Evolutionary conservation across 2,888 invertebrate species (phyloP), one percentile per base, ranked within the genome.

Genomic region (Drosophila pseudotakahashii): DNA sequence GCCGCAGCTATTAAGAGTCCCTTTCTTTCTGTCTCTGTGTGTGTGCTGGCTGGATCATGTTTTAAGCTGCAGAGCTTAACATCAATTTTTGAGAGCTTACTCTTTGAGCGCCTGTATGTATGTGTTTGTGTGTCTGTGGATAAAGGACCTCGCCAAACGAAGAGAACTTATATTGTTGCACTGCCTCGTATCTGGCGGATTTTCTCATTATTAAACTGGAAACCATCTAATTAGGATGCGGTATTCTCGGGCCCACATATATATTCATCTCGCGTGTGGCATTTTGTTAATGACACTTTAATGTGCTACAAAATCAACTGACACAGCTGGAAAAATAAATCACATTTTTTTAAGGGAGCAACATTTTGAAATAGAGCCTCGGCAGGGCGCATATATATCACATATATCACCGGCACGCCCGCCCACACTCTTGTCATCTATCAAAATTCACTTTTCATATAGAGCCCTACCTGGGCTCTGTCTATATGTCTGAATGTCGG

Each of bases 21-120:
- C 14, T 48, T 23, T 54, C 47, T 36, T 36, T 23, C 36, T 55
- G 67, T 42, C 16, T 61, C 26, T 47, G n/a, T 48, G 58, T 32
- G 58, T 53, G 48, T 52, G 71, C 51, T 50, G 44, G 54, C 47
- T 45, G 60, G 81, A 73, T 85, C 68, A 68, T 59, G 77, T 66
- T 79, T 77, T 73, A 71, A 88, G 88, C 79, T 57, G 63, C 64
- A 32, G 36, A 71, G 75, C 78, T 84, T 84, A 88, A 70, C 83
- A 86, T 82, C 77, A 82, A 84, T 80, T 88, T 82, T 84, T 80
- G 67, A 77, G 83, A 77, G 88, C 86, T 80, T 80, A 75, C 77
- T 75, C 76, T 62, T 75, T 61, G 59, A 32, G 77, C 70, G 63
- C 34, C 30, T 26, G 36, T 70, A 50, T 63, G 58, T 13, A 37